These are phyloP conservation scores for Plutella xylostella DNA, from an alignment of 2,888 invertebrate species.

Conservation along the genomic window DNA sequence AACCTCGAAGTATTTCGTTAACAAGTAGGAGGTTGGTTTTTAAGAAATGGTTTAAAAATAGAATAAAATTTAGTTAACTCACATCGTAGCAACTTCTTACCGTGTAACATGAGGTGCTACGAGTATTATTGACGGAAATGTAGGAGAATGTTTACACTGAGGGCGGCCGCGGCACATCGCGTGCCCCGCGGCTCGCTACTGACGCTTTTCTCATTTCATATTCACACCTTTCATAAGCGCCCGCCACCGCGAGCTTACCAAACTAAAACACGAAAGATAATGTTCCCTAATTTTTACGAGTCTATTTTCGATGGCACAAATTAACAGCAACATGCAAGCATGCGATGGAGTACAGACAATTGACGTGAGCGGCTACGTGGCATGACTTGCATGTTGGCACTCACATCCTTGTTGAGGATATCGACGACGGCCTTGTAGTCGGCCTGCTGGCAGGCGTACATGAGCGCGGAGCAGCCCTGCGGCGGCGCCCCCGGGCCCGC, in stretches of 20 bases:
- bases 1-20: no score
- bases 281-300: conserved; percentile 1
- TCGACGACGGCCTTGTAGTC: conserved; percentile 81
- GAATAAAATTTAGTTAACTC: no score
- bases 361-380: not conserved
- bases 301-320: not conserved
- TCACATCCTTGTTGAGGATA: conserved; percentile 82
- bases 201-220: conserved; percentile 38
- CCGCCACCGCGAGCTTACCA: not conserved
- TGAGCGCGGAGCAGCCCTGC: conserved; percentile 84
- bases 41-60: no score
- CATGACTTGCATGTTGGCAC: conserved; percentile 28
- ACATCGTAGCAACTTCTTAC: no score
- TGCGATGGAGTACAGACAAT: no score
- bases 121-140: no score
- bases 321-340: conserved; percentile 2
- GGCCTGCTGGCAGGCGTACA: conserved; percentile 93
- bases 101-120: no score
- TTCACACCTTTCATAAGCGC: conserved; percentile 23
- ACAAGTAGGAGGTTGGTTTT: no score
- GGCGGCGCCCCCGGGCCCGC: conserved; percentile 52
- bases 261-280: conserved; percentile 1
- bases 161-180: conserved; percentile 38
- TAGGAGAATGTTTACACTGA: conserved; percentile 47
- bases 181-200: conserved; percentile 28